These are phyloP conservation scores for Callaeas wilsoni DNA, from an alignment of 2,113 vertebrate genomes.

Conservation along the genomic window DNA sequence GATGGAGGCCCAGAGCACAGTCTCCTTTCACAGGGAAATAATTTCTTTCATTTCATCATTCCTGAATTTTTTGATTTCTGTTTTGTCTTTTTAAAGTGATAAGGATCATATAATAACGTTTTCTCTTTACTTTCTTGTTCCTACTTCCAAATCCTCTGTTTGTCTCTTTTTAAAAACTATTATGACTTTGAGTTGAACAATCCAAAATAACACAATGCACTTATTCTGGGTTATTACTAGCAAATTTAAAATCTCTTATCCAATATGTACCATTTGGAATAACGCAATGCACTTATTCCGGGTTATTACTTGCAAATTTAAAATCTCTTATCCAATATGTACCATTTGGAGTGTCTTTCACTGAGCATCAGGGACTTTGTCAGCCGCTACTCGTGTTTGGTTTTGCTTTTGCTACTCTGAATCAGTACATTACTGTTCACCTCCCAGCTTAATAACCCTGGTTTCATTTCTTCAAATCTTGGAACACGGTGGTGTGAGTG, in stretches of 20 bases:
- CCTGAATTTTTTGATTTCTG: not conserved
- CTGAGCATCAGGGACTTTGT: not conserved
- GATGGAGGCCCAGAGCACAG: not conserved
- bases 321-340: not conserved
- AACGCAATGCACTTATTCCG: too few species aligned
- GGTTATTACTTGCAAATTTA: not conserved
- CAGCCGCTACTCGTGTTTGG: not conserved
- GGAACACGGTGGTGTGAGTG: not conserved
- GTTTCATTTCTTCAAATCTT: not conserved
- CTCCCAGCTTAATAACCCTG: not conserved
- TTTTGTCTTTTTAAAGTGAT: not conserved
- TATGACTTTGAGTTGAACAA: not conserved
- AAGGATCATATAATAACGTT: not conserved
- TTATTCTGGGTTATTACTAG: not conserved
- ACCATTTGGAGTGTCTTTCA: not conserved
- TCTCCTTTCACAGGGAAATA: not conserved
- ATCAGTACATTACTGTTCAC: not conserved
- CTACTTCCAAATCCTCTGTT: not conserved
- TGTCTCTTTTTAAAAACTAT: not conserved
- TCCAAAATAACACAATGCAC: not conserved
- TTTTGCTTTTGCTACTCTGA: not conserved
- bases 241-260: not conserved
- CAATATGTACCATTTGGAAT: not conserved
- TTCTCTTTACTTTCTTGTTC: not conserved
- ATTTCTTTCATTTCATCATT: not conserved